These are phyloP conservation scores for Perodicticus potto DNA, from an alignment of 2,797 vertebrate genomes.

Conservation along the genomic window DNA sequence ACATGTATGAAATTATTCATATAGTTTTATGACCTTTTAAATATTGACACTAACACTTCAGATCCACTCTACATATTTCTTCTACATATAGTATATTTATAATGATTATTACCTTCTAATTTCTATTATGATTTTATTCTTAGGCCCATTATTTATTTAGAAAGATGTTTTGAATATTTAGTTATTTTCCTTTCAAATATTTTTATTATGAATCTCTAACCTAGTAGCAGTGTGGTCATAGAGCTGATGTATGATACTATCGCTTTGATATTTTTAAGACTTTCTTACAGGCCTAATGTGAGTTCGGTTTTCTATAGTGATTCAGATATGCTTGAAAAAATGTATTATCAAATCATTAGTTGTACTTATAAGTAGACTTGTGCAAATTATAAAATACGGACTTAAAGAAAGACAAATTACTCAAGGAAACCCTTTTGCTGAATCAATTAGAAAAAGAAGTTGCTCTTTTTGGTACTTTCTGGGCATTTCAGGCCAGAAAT, in stretches of 20 bases:
- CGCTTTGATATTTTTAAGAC: background rate
- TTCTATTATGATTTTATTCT: background rate
- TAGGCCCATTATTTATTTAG: background rate
- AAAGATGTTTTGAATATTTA: conserved; percentile 22
- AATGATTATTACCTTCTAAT: background rate
- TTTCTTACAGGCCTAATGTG: background rate
- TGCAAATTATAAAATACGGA: background rate
- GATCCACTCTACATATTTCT: background rate
- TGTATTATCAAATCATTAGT: conserved; percentile 5
- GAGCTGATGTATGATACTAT: background rate
- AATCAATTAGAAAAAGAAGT: background rate
- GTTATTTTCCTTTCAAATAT: background rate
- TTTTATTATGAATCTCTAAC: conserved; percentile 56
- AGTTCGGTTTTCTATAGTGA: background rate
- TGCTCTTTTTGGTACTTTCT: background rate
- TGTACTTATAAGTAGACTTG: background rate
- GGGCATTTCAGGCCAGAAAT: conserved; percentile 31
- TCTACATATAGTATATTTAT: background rate
- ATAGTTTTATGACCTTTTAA: background rate
- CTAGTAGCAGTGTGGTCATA: background rate
- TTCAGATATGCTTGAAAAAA: background rate
- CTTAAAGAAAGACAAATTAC: conserved; percentile 4
- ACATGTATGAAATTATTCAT: background rate
- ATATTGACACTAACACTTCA: background rate
- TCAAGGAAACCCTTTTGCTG: background rate